Evolutionary conservation across 2,113 vertebrate genomes (phyloP).

Genomic region (Tetrao urogallus): DNA sequence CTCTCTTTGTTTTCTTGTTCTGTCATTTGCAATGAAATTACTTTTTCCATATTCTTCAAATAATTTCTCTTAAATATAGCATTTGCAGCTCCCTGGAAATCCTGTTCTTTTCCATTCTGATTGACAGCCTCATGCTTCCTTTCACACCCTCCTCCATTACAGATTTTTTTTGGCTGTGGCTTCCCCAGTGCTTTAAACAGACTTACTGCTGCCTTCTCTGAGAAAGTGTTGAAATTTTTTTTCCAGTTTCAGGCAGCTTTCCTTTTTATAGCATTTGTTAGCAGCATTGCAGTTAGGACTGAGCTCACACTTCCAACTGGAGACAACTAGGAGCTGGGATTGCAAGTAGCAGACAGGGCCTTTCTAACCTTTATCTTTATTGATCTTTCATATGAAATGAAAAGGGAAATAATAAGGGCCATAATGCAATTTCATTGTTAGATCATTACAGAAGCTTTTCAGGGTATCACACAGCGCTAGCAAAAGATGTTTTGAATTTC

Average conservation of each 20-base stretch:
- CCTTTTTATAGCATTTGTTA: slow-evolving; percentile 28
- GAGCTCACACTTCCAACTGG: background rate
- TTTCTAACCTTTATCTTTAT: slow-evolving; percentile 29
- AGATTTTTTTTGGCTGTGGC: slow-evolving; percentile 39
- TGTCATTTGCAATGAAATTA: background rate
- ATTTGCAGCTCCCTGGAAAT: slow-evolving; percentile 25
- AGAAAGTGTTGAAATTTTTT: background rate
- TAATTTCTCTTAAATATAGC: background rate
- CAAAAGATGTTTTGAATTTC: background rate
- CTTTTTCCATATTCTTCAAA: background rate
- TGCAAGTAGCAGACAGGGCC: background rate
- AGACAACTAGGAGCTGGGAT: background rate
- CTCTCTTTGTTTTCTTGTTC: background rate
- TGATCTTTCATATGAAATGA: background rate
- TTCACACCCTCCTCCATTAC: slow-evolving; percentile 43
- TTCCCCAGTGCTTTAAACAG: background rate
- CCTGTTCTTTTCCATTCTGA: slow-evolving; percentile 34
- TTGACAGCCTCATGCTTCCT: slow-evolving; percentile 55
- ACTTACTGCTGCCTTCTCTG: slow-evolving; percentile 8
- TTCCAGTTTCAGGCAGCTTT: slow-evolving; percentile 4
- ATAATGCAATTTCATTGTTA: background rate
- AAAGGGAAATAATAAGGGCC: background rate
- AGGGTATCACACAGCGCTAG: background rate
- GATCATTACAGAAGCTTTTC: background rate
- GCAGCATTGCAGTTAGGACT: background rate